Evolutionary conservation across 2,113 vertebrate genomes (phyloP).

Genomic region (Melanerpes aurifrons): DNA sequence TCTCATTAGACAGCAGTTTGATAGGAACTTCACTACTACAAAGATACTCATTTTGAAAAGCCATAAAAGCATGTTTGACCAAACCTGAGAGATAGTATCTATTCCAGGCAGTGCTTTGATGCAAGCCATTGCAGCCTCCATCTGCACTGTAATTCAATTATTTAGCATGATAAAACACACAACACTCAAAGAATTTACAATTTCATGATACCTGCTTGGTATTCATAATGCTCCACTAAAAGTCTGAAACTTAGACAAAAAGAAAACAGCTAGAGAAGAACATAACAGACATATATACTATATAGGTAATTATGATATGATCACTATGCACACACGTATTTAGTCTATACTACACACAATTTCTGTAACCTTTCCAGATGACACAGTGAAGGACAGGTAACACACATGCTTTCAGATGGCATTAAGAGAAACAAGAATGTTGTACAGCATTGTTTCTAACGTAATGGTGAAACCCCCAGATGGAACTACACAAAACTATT

Average conservation of each 20-base stretch:
- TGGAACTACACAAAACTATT: not conserved
- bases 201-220: not conserved
- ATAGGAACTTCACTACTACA: not conserved
- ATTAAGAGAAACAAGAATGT: not conserved
- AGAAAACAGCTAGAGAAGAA: not conserved
- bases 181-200: not conserved
- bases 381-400: not conserved
- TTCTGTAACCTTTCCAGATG: not conserved
- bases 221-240: not conserved
- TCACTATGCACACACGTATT: not conserved
- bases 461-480: not conserved
- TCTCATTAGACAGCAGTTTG: not conserved
- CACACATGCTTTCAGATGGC: not conserved
- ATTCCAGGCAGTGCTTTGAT: not conserved
- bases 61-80: not conserved
- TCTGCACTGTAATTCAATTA: not conserved
- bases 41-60: not conserved
- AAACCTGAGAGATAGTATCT: not conserved
- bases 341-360: not conserved
- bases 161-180: not conserved
- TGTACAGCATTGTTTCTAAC: not conserved
- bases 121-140: not conserved
- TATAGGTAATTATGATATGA: not conserved
- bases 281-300: not conserved
- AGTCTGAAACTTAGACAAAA: not conserved